These are phyloP conservation scores for Meriones unguiculatus DNA, from an alignment of 2,113 vertebrate species.

Conservation along the genomic window DNA sequence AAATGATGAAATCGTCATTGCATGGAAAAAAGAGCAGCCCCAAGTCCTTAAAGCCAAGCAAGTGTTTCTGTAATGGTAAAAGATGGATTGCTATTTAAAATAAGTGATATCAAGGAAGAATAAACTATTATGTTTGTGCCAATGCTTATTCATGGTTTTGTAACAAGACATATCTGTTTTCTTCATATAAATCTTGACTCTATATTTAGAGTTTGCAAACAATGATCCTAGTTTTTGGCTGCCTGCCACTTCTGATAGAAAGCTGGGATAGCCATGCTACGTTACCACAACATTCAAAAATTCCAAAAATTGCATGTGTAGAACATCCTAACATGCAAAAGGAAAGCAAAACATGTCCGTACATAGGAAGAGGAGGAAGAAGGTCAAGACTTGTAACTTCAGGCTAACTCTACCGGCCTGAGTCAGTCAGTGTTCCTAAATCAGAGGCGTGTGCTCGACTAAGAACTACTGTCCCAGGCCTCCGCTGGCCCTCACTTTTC, in stretches of 20 bases:
- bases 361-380: neutral
- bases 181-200: slow-evolving; percentile 90
- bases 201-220: slow-evolving; percentile 92
- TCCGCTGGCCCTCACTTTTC: neutral
- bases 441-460: neutral
- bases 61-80: slow-evolving; percentile 77
- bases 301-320: slow-evolving; percentile 69
- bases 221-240: slow-evolving; percentile 89
- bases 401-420: neutral
- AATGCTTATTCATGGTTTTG: slow-evolving; percentile 90
- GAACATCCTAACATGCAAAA: slow-evolving; percentile 58
- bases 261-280: slow-evolving; percentile 84
- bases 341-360: neutral
- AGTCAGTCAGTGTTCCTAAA: neutral
- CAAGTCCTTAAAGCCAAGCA: slow-evolving; percentile 78
- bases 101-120: slow-evolving; percentile 88
- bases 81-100: slow-evolving; percentile 88
- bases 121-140: slow-evolving; percentile 88
- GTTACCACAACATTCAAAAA: slow-evolving; percentile 80
- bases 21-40: slow-evolving; percentile 82
- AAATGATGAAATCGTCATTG: slow-evolving; percentile 83
- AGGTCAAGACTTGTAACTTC: slow-evolving; percentile 23
- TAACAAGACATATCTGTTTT: slow-evolving; percentile 90
- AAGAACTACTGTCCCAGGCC: neutral
- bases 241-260: slow-evolving; percentile 88